These are phyloP conservation scores for Meloe dianella DNA, from an alignment of 2,888 invertebrate species.

Conservation along the genomic window DNA sequence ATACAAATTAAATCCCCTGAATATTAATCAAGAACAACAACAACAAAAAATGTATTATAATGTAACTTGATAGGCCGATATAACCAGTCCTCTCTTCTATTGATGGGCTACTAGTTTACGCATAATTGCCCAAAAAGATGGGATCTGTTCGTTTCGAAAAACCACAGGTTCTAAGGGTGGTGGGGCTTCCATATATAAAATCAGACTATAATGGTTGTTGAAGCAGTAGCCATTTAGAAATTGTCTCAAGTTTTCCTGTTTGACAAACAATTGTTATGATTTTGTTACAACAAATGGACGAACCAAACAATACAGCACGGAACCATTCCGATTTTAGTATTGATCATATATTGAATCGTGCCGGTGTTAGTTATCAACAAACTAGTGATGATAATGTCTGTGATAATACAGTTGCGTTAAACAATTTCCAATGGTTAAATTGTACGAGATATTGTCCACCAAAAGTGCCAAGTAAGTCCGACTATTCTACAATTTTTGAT, in stretches of 20 bases:
- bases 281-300: conserved; percentile 27
- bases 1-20: background rate
- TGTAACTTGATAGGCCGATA: conserved; percentile 12
- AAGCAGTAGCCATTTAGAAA: conserved; percentile 31
- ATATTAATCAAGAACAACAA: background rate
- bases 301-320: conserved; percentile 21
- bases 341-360: conserved; percentile 66
- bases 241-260: conserved; percentile 21
- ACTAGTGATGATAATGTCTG: conserved; percentile 9
- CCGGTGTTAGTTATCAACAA: conserved; percentile 51
- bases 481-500: background rate
- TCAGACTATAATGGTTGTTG: conserved; percentile 34
- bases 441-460: conserved; percentile 78
- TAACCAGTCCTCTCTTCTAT: conserved; percentile 17
- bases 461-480: conserved; percentile 69
- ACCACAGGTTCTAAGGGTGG: conserved; percentile 39
- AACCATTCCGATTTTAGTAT: conserved; percentile 65
- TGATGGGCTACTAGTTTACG: conserved; percentile 50
- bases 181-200: conserved; percentile 43
- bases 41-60: background rate
- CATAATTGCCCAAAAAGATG: conserved; percentile 56
- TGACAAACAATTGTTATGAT: conserved; percentile 32
- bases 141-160: conserved; percentile 41
- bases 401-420: conserved; percentile 22
- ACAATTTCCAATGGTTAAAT: conserved; percentile 65